phyloP scores from a whole-genome alignment of 1,140 invertebrate genomes.

The Choristoneura fumiferana region DNA sequence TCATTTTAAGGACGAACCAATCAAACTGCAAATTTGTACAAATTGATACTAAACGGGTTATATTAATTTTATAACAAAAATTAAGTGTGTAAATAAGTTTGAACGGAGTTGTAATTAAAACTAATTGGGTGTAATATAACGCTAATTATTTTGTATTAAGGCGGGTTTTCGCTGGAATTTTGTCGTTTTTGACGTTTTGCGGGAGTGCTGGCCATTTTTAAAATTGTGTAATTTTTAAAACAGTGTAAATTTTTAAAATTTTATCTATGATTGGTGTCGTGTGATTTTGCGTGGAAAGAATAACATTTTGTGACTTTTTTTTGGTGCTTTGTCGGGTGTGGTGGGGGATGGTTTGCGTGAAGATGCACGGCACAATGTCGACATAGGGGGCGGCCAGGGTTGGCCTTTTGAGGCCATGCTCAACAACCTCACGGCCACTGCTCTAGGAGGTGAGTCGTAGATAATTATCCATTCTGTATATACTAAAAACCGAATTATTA shows the following conservation, averaged over 20 bases:
- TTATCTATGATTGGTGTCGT: slow-evolving; percentile 27
- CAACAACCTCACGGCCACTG: slow-evolving; percentile 71
- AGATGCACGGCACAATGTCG: slow-evolving; percentile 48
- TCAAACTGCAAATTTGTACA: slow-evolving; percentile 77
- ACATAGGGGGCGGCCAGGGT: slow-evolving; percentile 69
- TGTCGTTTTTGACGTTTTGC: slow-evolving; percentile 44
- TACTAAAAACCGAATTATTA: slow-evolving; percentile 8
- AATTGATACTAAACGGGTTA: slow-evolving; percentile 77
- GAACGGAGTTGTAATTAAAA: slow-evolving; percentile 71
- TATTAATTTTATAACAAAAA: slow-evolving; percentile 79
- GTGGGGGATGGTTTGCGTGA: slow-evolving; percentile 31
- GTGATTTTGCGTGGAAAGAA: background rate
- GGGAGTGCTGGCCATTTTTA: slow-evolving; percentile 26
- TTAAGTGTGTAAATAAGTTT: slow-evolving; percentile 78
- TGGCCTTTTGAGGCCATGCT: slow-evolving; percentile 75
- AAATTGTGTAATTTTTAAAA: background rate
- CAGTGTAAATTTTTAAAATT: slow-evolving; percentile 21
- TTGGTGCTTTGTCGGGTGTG: background rate
- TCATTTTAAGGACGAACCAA: slow-evolving; percentile 76
- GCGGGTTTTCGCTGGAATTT: slow-evolving; percentile 55
- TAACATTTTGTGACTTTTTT: slow-evolving; percentile 22
- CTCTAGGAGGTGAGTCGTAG: slow-evolving; percentile 61
- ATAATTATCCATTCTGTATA: background rate
- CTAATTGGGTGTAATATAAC: slow-evolving; percentile 73
- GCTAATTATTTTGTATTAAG: slow-evolving; percentile 73